Evolutionary conservation across 2,888 invertebrate species (phyloP), one percentile per base, ranked within the genome.

Genomic region (Crocallis elinguaria): DNA sequence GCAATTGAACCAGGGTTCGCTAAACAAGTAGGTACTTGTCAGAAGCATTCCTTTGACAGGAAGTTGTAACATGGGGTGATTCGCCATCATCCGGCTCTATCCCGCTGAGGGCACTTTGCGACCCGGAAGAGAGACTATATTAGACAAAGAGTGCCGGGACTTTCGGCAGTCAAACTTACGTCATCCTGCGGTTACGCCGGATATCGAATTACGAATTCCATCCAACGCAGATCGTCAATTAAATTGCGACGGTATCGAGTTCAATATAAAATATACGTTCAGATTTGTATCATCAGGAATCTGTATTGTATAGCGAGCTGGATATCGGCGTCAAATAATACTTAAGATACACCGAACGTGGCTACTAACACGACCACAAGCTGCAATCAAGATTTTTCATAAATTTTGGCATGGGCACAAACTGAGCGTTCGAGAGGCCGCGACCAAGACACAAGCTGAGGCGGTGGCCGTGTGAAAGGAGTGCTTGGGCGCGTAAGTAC

Each of bases 71-170:
- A 68, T 63, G 56, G 71, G 71, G 68, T 64, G 72, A 74, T 75
- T 77, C 70, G 69, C 67, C 62, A 63, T 77, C 73, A 71, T 80
- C 78, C 80, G 77, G 77, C 62, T 69, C 54, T 67, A 68, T 73
- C 73, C 75, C 67, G 69, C 48, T 42, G 53, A 60, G 60, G 55
- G 56, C 62, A 54, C 60, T 60, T 58, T 49, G 56, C 49, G 33
- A 54, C 51, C 60, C 60, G 68, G 71, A 69, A 69, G 66, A 76
- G 73, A 63, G 72, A 75, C 77, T 79, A 69, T 64, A 71, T 68
- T 70, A 69, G 60, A 78, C 77, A 76, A 77, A 82, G 74, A 75
- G 69, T 60, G 57, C 48, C 49, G 65, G 67, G 60, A 63, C 57
- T 62, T 60, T 57, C 44, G 60, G 69, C 68, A 70, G 73, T 72